Percentiles rank a stretch among this genome's conserved stretches.
phyloP scores from a whole-genome alignment of 1,140 invertebrate species.

The Gryllus bimaculatus region DNA sequence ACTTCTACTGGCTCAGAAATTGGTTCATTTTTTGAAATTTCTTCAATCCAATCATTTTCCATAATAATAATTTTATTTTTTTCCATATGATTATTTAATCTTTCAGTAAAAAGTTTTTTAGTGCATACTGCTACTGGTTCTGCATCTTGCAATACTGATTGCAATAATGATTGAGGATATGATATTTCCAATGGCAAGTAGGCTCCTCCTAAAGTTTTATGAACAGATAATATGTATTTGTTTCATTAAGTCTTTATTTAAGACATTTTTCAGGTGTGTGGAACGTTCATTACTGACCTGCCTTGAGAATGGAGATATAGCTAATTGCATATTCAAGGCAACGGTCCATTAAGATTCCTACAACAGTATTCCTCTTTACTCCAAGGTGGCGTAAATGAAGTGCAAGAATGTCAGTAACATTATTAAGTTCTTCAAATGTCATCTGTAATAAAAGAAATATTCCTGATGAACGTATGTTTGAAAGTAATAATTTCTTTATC shows the following conservation, averaged over 20 bases:
- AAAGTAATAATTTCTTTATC: background rate
- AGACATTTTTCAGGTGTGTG: background rate
- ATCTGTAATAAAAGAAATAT: constrained; percentile 18
- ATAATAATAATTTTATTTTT: constrained; percentile 15
- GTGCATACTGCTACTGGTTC: constrained; percentile 25
- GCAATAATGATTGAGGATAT: constrained; percentile 32
- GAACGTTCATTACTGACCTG: constrained; percentile 26
- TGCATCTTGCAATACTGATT: constrained; percentile 26
- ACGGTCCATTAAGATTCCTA: constrained; percentile 39
- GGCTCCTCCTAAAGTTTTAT: constrained; percentile 30
- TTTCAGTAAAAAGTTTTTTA: constrained; percentile 20
- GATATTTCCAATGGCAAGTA: constrained; percentile 29
- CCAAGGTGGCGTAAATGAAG: constrained; percentile 21
- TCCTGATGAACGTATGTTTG: background rate
- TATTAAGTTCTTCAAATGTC: constrained; percentile 25
- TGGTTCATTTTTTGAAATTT: constrained; percentile 12
- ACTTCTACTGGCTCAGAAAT: constrained; percentile 7
- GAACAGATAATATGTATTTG: background rate
- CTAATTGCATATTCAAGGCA: constrained; percentile 34
- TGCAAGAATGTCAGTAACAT: constrained; percentile 25
- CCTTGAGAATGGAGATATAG: constrained; percentile 42
- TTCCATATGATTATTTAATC: constrained; percentile 9
- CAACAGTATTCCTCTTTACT: constrained; percentile 25
- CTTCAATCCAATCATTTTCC: constrained; percentile 24
- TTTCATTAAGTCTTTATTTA: background rate